Percentiles rank a stretch among this genome's conserved stretches.
These are phyloP conservation scores for Euura lappo DNA, from an alignment of 1,140 invertebrate genomes.

Conservation along the genomic window DNA sequence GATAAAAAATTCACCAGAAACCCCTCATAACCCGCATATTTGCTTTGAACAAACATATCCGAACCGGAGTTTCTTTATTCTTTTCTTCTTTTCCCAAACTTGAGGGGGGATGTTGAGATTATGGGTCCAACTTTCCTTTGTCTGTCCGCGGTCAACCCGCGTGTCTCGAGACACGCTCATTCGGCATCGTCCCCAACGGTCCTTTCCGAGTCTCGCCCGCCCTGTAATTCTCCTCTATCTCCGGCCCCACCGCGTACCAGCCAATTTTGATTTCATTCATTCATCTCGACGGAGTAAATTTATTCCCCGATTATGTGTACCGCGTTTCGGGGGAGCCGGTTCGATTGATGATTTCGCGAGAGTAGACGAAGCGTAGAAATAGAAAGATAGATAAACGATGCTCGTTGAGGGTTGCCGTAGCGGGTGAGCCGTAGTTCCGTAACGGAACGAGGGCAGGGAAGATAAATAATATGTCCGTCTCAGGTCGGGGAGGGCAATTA, in stretches of 20 bases:
- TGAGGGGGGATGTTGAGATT: not conserved
- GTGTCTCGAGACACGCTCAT: conserved; percentile 40
- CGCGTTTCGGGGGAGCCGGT: too few relatives aligned
- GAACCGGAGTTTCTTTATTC: too few relatives aligned
- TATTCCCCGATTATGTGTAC: too few relatives aligned
- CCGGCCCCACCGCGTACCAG: not conserved
- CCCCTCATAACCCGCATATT: not conserved
- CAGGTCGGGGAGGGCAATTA: conserved; percentile 53
- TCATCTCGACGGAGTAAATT: not conserved
- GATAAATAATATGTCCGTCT: conserved; percentile 59
- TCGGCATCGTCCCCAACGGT: too few relatives aligned
- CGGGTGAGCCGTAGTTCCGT: conserved; percentile 26
- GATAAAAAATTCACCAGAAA: not conserved
- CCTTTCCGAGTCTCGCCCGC: not conserved
- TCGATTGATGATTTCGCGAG: too few relatives aligned
- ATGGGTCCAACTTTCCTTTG: conserved; percentile 25
- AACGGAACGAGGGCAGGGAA: conserved; percentile 27
- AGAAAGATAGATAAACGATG: conserved; percentile 52
- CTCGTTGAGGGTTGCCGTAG: conserved; percentile 17
- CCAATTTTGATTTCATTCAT: not conserved
- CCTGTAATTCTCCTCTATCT: conserved; percentile 2
- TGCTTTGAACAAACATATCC: not conserved
- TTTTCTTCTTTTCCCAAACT: too few relatives aligned
- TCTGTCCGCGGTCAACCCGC: conserved; percentile 22
- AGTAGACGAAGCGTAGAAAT: conserved; percentile 36